Base-by-base conservation (phyloP, 2,888 invertebrate genomes). In the Dryobotodes eremita region DNA sequence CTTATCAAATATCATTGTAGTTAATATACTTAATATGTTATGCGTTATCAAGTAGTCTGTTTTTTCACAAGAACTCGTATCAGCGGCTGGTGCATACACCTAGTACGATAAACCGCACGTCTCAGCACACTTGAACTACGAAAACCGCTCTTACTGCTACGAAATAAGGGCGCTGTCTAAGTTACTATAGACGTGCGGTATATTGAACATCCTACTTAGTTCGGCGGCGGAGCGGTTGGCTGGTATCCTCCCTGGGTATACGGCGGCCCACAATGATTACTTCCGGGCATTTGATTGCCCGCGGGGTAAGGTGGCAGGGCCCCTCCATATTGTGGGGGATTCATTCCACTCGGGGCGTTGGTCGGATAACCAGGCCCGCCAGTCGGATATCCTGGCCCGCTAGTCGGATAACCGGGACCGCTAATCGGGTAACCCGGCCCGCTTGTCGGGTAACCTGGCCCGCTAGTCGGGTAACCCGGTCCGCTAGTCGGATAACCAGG, bases 171-270 rank as follows among this genome's bases (percentile, higher is more conserved):
- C 20, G 20, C 13, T 59, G 8, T n/a, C 11, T 26, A 36, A n/a
- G 10, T 55, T 6, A 10, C 6, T 7, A 23, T 8, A 42, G 7
- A 46, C 42, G n/a, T 53, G 31, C 17, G 50, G 17, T 57, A 55
- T 17, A 48, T 4, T 50, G n/a, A 46, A 65, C 20, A 36, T 42
- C 11, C 17, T 71, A 11, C 50, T 77, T 79, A 82, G 17, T 68
- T 74, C 17, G 69, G 72, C 0, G 87, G 87, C 2, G 87, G 87
- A 26, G 87, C 87, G 0, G 87, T 77, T 2, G 87, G 87, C 13
- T 46, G 23, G 64, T 64, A 77, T 11, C 66, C 71, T 36, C 62
- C 72, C 26, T 70, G 74, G 7, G n/a, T 3, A 68, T 81, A 73
- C 6, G 80, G 62, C n/a, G 78, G 31, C 1, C 42, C 42, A n/a